phyloP scores from a whole-genome alignment of 2,113 vertebrate genomes.

The Apus apus region DNA sequence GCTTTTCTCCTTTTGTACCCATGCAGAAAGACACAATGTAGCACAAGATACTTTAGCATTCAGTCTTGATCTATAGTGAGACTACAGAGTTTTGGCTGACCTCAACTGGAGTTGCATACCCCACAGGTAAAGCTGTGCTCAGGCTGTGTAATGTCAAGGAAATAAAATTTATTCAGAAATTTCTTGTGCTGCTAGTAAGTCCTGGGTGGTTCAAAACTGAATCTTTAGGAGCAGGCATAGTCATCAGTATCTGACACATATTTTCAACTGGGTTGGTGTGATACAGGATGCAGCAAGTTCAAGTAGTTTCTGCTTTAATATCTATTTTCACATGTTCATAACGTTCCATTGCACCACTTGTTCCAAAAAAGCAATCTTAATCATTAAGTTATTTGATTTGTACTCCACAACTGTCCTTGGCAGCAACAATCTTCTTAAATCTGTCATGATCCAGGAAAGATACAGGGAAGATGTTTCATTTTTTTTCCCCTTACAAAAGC shows the following conservation, averaged over 20 bases:
- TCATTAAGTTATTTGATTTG: background rate
- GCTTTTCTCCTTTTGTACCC: background rate
- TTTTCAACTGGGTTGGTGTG: background rate
- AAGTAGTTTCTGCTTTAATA: background rate
- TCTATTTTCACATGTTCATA: background rate
- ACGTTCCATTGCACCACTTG: background rate
- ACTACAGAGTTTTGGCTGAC: background rate
- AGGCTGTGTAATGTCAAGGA: background rate
- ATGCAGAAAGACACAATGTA: background rate
- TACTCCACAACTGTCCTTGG: background rate
- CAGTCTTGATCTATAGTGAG: background rate
- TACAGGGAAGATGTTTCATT: background rate
- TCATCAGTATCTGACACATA: background rate
- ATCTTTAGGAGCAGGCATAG: background rate
- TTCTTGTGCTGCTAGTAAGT: background rate
- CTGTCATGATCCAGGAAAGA: background rate
- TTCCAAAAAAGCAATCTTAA: background rate
- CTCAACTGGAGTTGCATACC: background rate
- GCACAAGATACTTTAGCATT: background rate
- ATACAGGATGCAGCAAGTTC: background rate
- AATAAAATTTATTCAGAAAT: background rate
- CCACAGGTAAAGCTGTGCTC: background rate
- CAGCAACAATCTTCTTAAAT: background rate
- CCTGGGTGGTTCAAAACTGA: background rate
- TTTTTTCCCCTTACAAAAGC: background rate